A percentile compares a stretch with the other conserved stretches of the same genome.
phyloP scores from a whole-genome alignment of 2,113 vertebrate species.

The Corvus cornix region DNA sequence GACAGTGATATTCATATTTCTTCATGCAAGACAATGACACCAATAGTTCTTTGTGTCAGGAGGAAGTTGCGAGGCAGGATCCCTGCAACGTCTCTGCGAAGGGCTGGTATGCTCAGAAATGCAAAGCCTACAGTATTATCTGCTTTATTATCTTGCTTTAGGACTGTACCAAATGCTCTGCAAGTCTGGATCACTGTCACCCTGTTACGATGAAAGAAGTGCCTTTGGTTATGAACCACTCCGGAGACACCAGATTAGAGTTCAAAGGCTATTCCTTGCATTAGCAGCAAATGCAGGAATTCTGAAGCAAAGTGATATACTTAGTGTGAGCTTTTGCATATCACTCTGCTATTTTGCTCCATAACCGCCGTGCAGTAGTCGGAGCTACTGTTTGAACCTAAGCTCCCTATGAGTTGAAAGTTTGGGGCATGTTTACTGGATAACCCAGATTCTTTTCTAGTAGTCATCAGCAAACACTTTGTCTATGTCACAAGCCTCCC shows the following conservation, averaged over 20 bases:
- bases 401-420: conserved; percentile 11
- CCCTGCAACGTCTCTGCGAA: background rate
- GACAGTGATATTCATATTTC: background rate
- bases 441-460: conserved; percentile 43
- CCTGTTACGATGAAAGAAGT: conserved; percentile 60
- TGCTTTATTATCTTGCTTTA: conserved; percentile 47
- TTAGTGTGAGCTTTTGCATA: conserved; percentile 12
- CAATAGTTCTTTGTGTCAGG: background rate
- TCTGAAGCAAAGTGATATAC: conserved; percentile 38
- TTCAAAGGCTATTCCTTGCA: conserved; percentile 57
- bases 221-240: conserved; percentile 32
- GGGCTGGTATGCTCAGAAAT: background rate
- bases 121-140: conserved; percentile 11
- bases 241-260: conserved; percentile 59
- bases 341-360: conserved; percentile 18
- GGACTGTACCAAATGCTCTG: conserved; percentile 46
- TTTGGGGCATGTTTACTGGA: conserved; percentile 26
- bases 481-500: conserved; percentile 42
- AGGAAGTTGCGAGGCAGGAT: background rate
- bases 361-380: background rate
- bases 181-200: conserved; percentile 49
- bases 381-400: conserved; percentile 36
- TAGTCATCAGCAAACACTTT: conserved; percentile 47
- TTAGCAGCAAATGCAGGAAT: conserved; percentile 55
- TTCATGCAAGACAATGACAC: background rate